Evolutionary conservation across 1,140 invertebrate species (phyloP).

Genomic region (Drosophila ambigua): DNA sequence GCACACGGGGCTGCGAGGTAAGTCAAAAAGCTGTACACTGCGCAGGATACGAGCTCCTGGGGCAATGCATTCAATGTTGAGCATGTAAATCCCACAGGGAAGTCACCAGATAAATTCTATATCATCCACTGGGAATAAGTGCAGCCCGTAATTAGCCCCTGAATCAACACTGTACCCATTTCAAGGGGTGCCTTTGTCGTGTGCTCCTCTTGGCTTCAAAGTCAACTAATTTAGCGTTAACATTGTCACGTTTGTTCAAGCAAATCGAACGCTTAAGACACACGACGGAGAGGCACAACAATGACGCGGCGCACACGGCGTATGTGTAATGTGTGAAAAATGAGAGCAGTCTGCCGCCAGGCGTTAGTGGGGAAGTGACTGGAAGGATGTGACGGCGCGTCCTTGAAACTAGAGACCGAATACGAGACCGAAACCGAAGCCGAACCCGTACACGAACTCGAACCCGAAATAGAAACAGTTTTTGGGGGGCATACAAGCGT

Average conservation of each 20-base stretch:
- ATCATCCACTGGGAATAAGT: conserved; percentile 30
- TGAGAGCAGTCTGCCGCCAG: conserved; percentile 52
- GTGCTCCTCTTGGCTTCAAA: conserved; percentile 28
- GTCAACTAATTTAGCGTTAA: conserved; percentile 37
- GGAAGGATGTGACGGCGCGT: conserved; percentile 35
- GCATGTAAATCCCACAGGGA: background rate
- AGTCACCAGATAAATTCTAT: background rate
- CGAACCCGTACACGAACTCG: no score
- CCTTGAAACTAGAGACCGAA: conserved; percentile 46
- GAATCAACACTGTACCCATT: conserved; percentile 8
- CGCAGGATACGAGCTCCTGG: background rate
- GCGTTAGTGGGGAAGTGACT: conserved; percentile 57
- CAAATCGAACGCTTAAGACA: conserved; percentile 52
- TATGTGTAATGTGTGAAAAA: conserved; percentile 69
- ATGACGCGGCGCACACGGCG: conserved; percentile 44
- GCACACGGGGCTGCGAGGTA: background rate
- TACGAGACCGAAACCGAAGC: no score
- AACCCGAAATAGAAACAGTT: conserved; percentile 24
- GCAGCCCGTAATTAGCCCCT: conserved; percentile 39
- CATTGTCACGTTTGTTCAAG: conserved; percentile 58
- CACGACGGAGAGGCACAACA: conserved; percentile 40
- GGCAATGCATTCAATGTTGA: background rate
- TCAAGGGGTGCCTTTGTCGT: conserved; percentile 3
- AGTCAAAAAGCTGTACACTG: background rate
- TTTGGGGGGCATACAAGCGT: conserved; percentile 17